phyloP scores from a whole-genome alignment of 2,113 vertebrate genomes.

The Bufo gargarizans region DNA sequence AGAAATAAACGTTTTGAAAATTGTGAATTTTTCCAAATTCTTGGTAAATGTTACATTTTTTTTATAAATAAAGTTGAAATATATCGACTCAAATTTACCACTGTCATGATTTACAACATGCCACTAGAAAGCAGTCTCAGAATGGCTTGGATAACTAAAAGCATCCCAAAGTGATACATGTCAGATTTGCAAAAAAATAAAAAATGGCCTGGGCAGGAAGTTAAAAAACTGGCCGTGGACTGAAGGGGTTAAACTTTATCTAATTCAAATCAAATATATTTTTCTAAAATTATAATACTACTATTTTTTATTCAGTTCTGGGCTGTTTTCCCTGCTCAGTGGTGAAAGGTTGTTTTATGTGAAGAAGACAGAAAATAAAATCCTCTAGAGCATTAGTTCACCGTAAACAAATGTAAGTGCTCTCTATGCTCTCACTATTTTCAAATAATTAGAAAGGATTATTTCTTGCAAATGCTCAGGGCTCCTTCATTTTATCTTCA shows the following conservation, averaged over 20 bases:
- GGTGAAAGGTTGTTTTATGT: background rate
- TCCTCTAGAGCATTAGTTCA: background rate
- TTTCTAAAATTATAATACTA: background rate
- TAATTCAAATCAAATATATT: background rate
- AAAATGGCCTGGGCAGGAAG: too few species aligned
- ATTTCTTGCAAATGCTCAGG: background rate
- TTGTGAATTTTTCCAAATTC: too few species aligned
- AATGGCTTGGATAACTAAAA: too few species aligned
- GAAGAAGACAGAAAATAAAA: background rate
- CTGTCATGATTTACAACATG: too few species aligned
- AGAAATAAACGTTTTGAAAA: too few species aligned
- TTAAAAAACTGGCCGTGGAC: too few species aligned
- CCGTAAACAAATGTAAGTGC: conserved; percentile 28
- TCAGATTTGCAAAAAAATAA: too few species aligned
- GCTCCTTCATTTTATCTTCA: conserved; percentile 16
- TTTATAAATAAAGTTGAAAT: too few species aligned
- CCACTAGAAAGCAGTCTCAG: too few species aligned
- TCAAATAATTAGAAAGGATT: conserved; percentile 17
- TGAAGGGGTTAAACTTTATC: background rate
- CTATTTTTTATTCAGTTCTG: background rate
- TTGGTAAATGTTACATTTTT: too few species aligned
- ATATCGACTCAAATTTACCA: too few species aligned
- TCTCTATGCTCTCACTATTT: background rate
- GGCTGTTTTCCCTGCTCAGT: background rate
- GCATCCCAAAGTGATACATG: too few species aligned